Evolutionary conservation across 1,140 invertebrate species (phyloP), one percentile per base, ranked within the genome.

Genomic region (Drosophila elegans): DNA sequence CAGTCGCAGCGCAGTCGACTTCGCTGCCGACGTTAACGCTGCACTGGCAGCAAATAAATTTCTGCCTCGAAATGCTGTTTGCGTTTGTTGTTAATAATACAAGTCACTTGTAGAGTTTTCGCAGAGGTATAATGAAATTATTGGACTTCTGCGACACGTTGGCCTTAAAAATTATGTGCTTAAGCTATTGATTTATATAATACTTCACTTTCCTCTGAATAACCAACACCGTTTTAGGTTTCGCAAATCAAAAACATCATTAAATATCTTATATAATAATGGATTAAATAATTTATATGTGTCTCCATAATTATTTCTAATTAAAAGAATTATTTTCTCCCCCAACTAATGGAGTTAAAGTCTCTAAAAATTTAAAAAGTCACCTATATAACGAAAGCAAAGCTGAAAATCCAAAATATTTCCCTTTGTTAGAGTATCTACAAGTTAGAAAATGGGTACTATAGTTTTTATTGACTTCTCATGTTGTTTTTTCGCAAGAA

Each of bases 401-500:
- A 21, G 16, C 0, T 21, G 7, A 2, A 2, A 34, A 48, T n/a
- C 9, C n/a, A 1, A 11, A 9, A 16, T 3, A n/a, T 21, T 13
- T 11, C 21, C 13, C 0, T 44, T 0, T 2, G 4, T n/a, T 9
- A 48, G 46, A 48, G 46, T 29, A 48, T 48, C 46, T 29, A 13
- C 3, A 4, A 34, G 48, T 51, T 51, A 1, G n/a, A 16, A 4
- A 29, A 11, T 9, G 9, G 3, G 7, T 4, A 36, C 4, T 11
- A 27, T 41, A 10, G 29, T 13, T 42, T 52, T 25, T 11, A 53
- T 13, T 21, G 11, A 62, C 32, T 38, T 66, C 25, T 66, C 61
- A 21, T 38, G 64, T 34, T 48, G 53, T 71, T 88, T 88, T 88
- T 88, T 76, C 84, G 68, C 80, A 89, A 89, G 83, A 89, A 89